These are phyloP conservation scores for Agrotis clavis DNA, from an alignment of 2,888 invertebrate genomes.

Conservation along the genomic window DNA sequence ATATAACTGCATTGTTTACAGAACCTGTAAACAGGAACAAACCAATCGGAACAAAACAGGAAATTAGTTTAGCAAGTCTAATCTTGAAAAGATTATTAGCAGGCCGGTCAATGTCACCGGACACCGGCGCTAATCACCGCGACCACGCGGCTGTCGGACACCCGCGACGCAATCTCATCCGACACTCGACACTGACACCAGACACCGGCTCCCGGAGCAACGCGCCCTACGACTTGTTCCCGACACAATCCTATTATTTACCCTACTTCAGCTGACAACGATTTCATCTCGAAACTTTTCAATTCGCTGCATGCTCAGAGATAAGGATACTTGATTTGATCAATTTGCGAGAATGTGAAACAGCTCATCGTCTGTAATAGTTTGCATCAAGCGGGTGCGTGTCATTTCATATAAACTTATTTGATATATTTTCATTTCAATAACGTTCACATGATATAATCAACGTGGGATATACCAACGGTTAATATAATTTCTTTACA, in stretches of 20 bases:
- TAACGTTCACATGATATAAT: too few species aligned
- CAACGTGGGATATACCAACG: too few species aligned
- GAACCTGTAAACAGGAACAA: not conserved
- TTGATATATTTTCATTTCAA: too few species aligned
- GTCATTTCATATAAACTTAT: too few species aligned
- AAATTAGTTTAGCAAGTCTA: conserved; percentile 6
- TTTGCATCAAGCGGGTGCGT: not conserved
- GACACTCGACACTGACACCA: conserved; percentile 60
- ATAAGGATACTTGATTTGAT: not conserved
- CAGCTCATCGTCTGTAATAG: not conserved
- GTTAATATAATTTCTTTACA: too few species aligned
- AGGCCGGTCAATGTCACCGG: conserved; percentile 33
- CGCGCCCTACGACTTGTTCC: conserved; percentile 24
- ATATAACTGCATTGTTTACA: not conserved
- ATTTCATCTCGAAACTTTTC: not conserved
- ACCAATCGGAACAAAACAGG: not conserved
- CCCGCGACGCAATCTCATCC: conserved; percentile 51
- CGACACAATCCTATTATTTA: conserved; percentile 40
- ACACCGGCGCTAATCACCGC: conserved; percentile 53
- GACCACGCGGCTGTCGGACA: conserved; percentile 19
- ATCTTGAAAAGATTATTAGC: conserved; percentile 31
- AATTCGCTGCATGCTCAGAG: not conserved
- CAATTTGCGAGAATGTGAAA: not conserved
- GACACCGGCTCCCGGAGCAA: conserved; percentile 40
- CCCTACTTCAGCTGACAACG: not conserved